Percentiles rank a stretch among this genome's conserved stretches.
Evolutionary conservation across 2,797 vertebrate genomes (phyloP).

Genomic region (Scomberomorus guttatus): DNA sequence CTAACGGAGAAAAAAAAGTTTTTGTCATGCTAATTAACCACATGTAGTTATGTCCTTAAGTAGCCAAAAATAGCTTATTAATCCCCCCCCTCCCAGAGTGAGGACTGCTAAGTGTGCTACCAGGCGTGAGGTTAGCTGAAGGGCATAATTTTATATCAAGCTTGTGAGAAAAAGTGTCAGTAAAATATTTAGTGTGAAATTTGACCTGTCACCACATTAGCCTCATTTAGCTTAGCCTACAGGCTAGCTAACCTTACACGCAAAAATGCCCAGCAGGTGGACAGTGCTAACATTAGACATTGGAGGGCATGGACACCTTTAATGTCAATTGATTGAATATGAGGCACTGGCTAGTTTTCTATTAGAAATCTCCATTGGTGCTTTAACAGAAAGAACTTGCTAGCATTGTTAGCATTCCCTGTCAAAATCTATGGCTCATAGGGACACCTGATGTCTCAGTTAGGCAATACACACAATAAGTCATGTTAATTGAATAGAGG

Average conservation of each 20-base stretch:
- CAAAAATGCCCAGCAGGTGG: conserved; percentile 4
- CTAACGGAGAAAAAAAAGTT: not conserved
- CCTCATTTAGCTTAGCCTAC: conserved; percentile 48
- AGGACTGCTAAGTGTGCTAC: conserved; percentile 4
- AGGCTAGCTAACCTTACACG: conserved; percentile 19
- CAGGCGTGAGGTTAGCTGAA: conserved; percentile 43
- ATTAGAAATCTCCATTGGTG: not conserved
- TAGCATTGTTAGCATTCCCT: conserved; percentile 52
- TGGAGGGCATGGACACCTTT: not conserved
- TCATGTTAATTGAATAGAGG: conserved; percentile 75
- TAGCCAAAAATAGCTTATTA: conserved; percentile 17
- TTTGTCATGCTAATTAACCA: not conserved
- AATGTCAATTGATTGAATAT: conserved; percentile 7
- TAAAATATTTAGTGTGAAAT: conserved; percentile 41
- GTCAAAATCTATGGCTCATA: conserved; percentile 36
- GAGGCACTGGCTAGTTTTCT: not conserved
- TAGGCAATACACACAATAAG: conserved; percentile 58
- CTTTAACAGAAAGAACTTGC: conserved; percentile 24
- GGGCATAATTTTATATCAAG: conserved; percentile 47
- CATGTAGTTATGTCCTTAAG: not conserved
- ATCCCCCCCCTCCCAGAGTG: conserved; percentile 1
- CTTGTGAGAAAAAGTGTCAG: conserved; percentile 31
- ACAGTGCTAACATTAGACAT: not conserved
- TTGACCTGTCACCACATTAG: conserved; percentile 50
- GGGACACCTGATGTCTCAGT: conserved; percentile 73